Evolutionary conservation across 1,140 invertebrate genomes (phyloP).

Genomic region (Drosophila kohkoa): DNA sequence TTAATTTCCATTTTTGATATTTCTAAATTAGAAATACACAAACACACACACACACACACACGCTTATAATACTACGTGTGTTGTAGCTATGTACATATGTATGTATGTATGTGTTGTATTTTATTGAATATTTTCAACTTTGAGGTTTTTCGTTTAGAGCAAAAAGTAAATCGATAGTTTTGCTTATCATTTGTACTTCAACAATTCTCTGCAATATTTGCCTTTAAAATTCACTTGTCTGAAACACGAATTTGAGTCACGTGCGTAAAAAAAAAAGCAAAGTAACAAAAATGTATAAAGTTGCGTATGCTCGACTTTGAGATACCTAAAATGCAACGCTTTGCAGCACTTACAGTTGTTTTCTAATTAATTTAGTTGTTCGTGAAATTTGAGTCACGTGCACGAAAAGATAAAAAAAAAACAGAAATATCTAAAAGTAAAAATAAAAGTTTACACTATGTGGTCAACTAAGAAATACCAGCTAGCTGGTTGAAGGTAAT

Average conservation of each 20-base stretch:
- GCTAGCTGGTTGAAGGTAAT: too few relatives aligned
- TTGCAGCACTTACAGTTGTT: too few relatives aligned
- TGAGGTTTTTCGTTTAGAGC: background rate
- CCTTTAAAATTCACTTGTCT: too few relatives aligned
- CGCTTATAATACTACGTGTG: background rate
- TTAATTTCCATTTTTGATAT: background rate
- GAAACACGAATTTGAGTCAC: conserved; percentile 17
- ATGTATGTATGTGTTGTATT: background rate
- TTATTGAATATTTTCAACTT: background rate
- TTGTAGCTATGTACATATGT: background rate
- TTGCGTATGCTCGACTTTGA: too few relatives aligned
- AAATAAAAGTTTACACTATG: too few relatives aligned
- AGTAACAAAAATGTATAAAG: too few relatives aligned
- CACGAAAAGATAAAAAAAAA: background rate
- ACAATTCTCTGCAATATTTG: conserved; percentile 1
- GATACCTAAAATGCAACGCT: too few relatives aligned
- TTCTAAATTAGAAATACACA: too few relatives aligned
- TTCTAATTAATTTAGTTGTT: background rate
- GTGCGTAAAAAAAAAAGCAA: background rate
- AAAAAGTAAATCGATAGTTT: background rate
- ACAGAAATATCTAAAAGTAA: too few relatives aligned
- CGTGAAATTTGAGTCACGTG: background rate
- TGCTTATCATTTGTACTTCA: background rate
- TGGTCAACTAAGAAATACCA: too few relatives aligned
- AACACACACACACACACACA: too few relatives aligned